These are phyloP conservation scores for Rhynchonema sp. DNA, from an alignment of 2,888 invertebrate species.

Conservation along the genomic window DNA sequence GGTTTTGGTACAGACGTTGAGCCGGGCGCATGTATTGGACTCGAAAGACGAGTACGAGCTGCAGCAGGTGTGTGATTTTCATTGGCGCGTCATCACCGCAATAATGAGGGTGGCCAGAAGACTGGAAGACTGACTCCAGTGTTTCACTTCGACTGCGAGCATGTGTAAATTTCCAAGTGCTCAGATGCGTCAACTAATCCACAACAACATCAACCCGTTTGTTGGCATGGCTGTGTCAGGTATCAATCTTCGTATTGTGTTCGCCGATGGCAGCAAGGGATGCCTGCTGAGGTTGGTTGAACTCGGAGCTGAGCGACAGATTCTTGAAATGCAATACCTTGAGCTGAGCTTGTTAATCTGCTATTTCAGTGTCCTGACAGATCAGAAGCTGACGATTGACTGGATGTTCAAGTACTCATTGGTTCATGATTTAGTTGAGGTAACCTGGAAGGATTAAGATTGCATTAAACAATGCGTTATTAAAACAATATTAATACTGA, in stretches of 20 bases:
- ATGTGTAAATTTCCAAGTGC: not conserved
- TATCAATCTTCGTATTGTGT: not conserved
- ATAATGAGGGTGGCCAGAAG: no score
- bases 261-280: slow-evolving; percentile 2
- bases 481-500: no score
- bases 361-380: not conserved
- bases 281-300: no score
- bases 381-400: not conserved
- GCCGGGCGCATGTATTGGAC: not conserved
- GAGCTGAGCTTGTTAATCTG: no score
- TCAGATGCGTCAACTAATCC: slow-evolving; percentile 3
- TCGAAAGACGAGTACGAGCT: not conserved
- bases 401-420: slow-evolving; percentile 5
- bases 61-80: not conserved
- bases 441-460: no score
- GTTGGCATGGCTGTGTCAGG: not conserved
- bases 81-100: no score
- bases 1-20: not conserved
- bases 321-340: no score
- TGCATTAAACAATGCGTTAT: no score
- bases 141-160: not conserved
- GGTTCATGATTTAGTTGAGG: not conserved
- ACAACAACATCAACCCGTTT: slow-evolving; percentile 2
- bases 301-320: no score
- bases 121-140: not conserved